Base-by-base conservation (phyloP, 35 echinoderm and acorn worm genomes). In the Amphiura filiformis region DNA sequence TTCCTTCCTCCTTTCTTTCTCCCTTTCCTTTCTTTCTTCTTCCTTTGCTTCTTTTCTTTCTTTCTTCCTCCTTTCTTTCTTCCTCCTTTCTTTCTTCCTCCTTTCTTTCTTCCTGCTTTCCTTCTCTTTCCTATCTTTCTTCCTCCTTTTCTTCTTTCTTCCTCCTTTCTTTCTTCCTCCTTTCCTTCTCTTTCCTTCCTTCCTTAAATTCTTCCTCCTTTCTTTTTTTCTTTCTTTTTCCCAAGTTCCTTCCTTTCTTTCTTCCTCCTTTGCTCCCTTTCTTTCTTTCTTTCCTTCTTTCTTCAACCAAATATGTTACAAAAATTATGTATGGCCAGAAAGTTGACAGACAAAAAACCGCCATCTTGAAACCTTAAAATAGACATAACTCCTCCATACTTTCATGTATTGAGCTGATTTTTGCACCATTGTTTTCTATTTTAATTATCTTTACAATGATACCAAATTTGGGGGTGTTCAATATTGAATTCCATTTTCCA, bases 1-100 rank as follows among this genome's bases (percentile, higher is more conserved):
- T n/a, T n/a, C 78, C 38, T 39, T 82, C 80, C 31, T 49, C 61
- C 82, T 65, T 31, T 84, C 82, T 65, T 33, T 84, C 44, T 84
- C 52, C 28, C 28, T 83, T 2, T 1, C 37, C 0, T 40, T n/a
- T n/a, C n/a, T n/a, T n/a, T n/a, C n/a, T 83, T 18, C 37, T 82
- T 38, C 36, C 80, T 22, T 38, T 38, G 17, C 39, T 0, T 82
- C n/a, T 41, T 26, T 82, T 38, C 17, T 0, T 34, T 78, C 31
- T 14, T 78, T 34, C 22, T 30, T 78, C 76, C 35, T 78, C 31
- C 76, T 30, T 34, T 78, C 14, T 32, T 34, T 32, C 35, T 0
- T 17, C 35, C 35, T 0, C 35, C 33, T 78, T 31, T 78, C 76
- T 78, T 78, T 78, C 1, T 14, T 31, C 35, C 23, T 34, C 0